Percentiles rank a stretch among this genome's conserved stretches.
These are phyloP conservation scores for Zootermopsis nevadensis DNA, from an alignment of 2,888 invertebrate species.

Conservation along the genomic window DNA sequence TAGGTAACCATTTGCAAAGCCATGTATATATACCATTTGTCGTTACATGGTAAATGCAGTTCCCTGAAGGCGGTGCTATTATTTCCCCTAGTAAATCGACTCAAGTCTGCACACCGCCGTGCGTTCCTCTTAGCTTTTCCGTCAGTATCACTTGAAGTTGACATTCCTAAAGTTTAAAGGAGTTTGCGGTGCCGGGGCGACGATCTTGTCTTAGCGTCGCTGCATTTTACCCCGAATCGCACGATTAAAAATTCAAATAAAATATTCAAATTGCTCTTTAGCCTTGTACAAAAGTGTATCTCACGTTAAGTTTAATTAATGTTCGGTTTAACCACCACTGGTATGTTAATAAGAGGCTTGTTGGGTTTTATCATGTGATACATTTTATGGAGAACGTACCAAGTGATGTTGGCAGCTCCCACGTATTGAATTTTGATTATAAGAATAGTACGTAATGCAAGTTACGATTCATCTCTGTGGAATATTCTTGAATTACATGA, in stretches of 20 bases:
- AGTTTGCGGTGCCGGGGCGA: not conserved
- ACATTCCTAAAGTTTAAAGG: not conserved
- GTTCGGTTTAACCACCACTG: not conserved
- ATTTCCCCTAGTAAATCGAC: not conserved
- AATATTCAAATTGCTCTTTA: not conserved
- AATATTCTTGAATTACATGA: too few relatives aligned
- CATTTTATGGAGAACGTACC: not conserved
- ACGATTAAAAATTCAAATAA: not conserved
- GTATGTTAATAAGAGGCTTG: not conserved
- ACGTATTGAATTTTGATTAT: not conserved
- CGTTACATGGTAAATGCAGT: constrained; percentile 22
- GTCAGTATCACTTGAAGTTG: not conserved
- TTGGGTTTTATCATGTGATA: not conserved
- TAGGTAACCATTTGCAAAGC: constrained; percentile 25
- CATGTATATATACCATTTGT: constrained; percentile 10
- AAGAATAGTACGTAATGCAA: not conserved
- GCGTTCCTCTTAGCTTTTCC: not conserved
- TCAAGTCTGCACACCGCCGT: not conserved
- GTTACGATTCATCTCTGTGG: too few relatives aligned
- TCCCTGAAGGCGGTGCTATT: not conserved
- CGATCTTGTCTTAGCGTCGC: not conserved
- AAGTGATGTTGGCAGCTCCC: not conserved
- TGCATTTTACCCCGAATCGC: not conserved
- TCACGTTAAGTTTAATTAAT: not conserved
- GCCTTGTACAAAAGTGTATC: not conserved